Evolutionary conservation across 92 coral and sea anemone genomes (phyloP), one percentile per base, ranked within the genome.

Genomic region (Epizoanthus scotinus): DNA sequence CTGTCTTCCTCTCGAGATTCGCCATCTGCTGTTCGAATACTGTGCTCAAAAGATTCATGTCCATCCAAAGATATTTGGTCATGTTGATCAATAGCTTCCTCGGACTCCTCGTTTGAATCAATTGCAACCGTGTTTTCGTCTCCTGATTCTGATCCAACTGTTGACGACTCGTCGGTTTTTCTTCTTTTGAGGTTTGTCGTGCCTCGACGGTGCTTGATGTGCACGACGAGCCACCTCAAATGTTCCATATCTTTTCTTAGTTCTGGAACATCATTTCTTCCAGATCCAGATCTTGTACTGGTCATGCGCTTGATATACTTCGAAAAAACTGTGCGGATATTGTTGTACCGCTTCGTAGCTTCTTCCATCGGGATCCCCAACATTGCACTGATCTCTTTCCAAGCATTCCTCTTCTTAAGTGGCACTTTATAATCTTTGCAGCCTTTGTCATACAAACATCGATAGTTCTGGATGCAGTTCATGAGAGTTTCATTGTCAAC

Each of bases 201-300:
- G 65, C 83, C 67, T 27, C 26, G 8, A 20, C 70, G 61, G 71
- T 77, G 82, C 54, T 77, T 77, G 27, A 77, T 77, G 29, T 77
- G 70, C 36, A 8, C 36, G 44, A 60, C 13, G 68, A 77, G 71
- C 82, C 82, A 77, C 27, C 82, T 77, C 50, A 77, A 53, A 60
- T 55, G 49, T 59, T 77, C 82, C 0, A 50, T 57, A 18, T 77
- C 82, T 67, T 61, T 53, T 63, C 27, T 78, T 31, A 78, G 64
- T 25, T 78, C 53, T 5, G 79, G 79, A 61, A 31, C 42, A 75
- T 75, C 67, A 26, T 56, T 65, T 36, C 67, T 62, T 34, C 81
- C 81, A 22, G 36, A 31, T 31, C 4, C 36, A 31, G 36, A 31
- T 31, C 36, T 31, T 31, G 36, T 31, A 4, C 4, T 31, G 36